These are phyloP conservation scores for Temnothorax curvispinosus DNA, from an alignment of 1,140 invertebrate genomes.

Conservation along the genomic window DNA sequence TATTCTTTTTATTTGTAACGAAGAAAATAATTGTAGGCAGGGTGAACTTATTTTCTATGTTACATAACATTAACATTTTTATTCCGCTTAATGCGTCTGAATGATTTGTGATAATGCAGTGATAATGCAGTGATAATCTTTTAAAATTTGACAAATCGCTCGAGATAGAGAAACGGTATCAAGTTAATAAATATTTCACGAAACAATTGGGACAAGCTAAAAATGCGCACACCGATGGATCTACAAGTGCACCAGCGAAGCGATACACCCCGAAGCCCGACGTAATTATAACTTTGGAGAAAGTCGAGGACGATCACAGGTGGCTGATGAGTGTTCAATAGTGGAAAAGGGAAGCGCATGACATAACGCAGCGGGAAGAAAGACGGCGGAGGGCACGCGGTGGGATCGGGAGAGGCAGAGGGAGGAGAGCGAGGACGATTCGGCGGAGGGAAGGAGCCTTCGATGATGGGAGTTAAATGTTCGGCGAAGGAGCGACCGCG, in stretches of 20 bases:
- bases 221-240: background rate
- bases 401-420: background rate
- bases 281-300: slow-evolving; percentile 70
- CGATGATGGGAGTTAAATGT: slow-evolving; percentile 75
- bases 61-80: background rate
- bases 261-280: slow-evolving; percentile 46
- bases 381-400: slow-evolving; percentile 26
- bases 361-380: slow-evolving; percentile 32
- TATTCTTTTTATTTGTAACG: background rate
- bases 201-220: slow-evolving; percentile 16
- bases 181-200: slow-evolving; percentile 7
- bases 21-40: too few relatives aligned
- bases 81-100: background rate
- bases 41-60: background rate
- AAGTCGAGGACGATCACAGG: slow-evolving; percentile 77
- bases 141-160: background rate
- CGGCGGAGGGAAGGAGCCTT: slow-evolving; percentile 52
- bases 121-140: background rate
- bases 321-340: slow-evolving; percentile 81
- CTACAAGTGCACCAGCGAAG: slow-evolving; percentile 31
- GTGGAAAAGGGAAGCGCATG: slow-evolving; percentile 60
- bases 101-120: background rate
- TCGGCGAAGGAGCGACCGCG: slow-evolving; percentile 70
- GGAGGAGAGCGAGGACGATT: slow-evolving; percentile 8
- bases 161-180: background rate